Evolutionary conservation across 2,797 vertebrate genomes (phyloP).

Genomic region (Eurystomus glaucurus): DNA sequence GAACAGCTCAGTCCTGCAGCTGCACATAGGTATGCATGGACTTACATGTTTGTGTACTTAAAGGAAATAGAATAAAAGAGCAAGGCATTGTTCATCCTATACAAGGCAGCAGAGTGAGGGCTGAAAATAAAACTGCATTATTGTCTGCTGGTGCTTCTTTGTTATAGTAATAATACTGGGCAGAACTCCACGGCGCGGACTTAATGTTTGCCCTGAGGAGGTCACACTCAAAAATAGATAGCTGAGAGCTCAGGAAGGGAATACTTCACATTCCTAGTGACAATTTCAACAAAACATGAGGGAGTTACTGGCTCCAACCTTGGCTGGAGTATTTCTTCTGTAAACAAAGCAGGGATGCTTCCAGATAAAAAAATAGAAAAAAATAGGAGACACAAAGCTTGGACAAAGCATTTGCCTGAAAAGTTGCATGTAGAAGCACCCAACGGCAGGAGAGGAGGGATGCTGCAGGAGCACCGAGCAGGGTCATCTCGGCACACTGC

Average conservation of each 20-base stretch:
- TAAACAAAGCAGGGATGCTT: neutral
- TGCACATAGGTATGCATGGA: neutral
- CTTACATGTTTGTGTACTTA: neutral
- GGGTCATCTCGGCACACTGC: neutral
- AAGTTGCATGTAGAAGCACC: neutral
- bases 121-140: neutral
- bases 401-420: rapidly evolving
- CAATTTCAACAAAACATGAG: neutral
- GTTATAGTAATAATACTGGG: neutral
- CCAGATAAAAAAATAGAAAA: neutral
- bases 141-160: neutral
- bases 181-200: neutral
- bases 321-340: neutral
- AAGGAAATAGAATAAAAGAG: neutral
- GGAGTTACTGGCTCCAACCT: neutral
- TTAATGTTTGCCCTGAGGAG: neutral
- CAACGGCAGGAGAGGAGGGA: neutral
- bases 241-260: neutral
- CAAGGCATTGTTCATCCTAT: neutral
- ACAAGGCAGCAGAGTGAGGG: neutral
- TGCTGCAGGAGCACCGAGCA: rapidly evolving
- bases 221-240: neutral
- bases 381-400: rapidly evolving
- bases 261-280: neutral
- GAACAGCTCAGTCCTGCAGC: neutral